Conservation (phyloP, 2,797 vertebrate genomes). For the Octomys mimax region DNA sequence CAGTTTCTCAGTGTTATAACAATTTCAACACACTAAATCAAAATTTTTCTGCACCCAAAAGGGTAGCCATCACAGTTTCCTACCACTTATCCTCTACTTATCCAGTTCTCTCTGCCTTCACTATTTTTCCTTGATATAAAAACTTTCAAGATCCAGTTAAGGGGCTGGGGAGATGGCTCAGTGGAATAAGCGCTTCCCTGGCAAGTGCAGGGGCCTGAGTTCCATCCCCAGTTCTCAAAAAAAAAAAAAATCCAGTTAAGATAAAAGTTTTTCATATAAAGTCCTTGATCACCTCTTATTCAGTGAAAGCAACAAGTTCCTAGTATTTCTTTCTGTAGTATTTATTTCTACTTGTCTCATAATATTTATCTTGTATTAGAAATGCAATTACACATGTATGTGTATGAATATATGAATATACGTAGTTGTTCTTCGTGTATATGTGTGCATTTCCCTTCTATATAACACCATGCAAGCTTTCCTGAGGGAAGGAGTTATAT, state of each 20-base stretch:
- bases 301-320: neutral
- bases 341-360: constrained; percentile 51
- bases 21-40: neutral
- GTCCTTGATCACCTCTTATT: neutral
- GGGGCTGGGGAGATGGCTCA: too few species aligned
- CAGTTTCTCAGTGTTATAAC: constrained; percentile 2
- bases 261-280: constrained; percentile 8
- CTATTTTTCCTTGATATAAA: constrained; percentile 19
- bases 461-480: neutral
- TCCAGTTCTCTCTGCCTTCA: neutral
- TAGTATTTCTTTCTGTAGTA: neutral
- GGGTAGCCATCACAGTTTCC: neutral
- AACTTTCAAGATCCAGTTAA: neutral
- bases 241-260: too few species aligned
- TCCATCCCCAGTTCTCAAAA: too few species aligned
- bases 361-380: neutral
- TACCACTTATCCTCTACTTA: neutral
- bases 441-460: neutral
- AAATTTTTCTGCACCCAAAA: neutral
- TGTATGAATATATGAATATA: neutral
- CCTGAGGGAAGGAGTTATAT: neutral
- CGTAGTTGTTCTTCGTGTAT: neutral
- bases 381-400: neutral
- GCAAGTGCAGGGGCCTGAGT: too few species aligned
- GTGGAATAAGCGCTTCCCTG: too few species aligned